Conservation (phyloP, 2,113 vertebrate genomes). For the Spilogale gracilis region DNA sequence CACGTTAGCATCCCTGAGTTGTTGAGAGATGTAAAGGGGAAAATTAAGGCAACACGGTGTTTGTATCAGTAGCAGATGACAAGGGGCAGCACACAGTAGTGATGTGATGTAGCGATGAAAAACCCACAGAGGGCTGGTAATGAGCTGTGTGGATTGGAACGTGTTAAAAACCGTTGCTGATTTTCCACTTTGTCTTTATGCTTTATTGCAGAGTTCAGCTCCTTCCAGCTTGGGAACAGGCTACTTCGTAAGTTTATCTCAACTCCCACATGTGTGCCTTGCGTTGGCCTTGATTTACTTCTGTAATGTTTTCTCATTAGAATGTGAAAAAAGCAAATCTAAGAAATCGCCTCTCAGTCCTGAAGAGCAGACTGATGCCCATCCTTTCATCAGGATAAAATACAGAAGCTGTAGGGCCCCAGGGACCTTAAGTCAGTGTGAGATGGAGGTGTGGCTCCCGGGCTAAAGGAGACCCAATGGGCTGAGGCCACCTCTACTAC, state of each 20-base stretch:
- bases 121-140: conserved; percentile 90
- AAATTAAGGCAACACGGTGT: conserved; percentile 88
- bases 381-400: conserved; percentile 4
- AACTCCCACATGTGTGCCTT: conserved; percentile 79
- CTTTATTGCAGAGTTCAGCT: conserved; percentile 91
- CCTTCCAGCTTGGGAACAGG: conserved; percentile 93
- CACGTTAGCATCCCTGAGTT: conserved; percentile 92
- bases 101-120: conserved; percentile 91
- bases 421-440: conserved; percentile 16
- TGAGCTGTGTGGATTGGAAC: conserved; percentile 82
- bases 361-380: neutral
- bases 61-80: conserved; percentile 92
- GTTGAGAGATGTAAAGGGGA: conserved; percentile 92
- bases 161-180: conserved; percentile 85
- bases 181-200: conserved; percentile 89
- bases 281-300: conserved; percentile 57
- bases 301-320: conserved; percentile 47
- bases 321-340: conserved; percentile 33
- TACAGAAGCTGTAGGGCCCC: neutral
- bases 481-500: neutral
- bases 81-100: conserved; percentile 88
- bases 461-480: neutral
- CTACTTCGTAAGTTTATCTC: conserved; percentile 92
- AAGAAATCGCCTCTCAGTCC: neutral
- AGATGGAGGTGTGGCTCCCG: neutral